Percentiles rank a stretch among this genome's conserved stretches.
Evolutionary conservation across 2,113 vertebrate species (phyloP).

Genomic region (Penelope pileata): DNA sequence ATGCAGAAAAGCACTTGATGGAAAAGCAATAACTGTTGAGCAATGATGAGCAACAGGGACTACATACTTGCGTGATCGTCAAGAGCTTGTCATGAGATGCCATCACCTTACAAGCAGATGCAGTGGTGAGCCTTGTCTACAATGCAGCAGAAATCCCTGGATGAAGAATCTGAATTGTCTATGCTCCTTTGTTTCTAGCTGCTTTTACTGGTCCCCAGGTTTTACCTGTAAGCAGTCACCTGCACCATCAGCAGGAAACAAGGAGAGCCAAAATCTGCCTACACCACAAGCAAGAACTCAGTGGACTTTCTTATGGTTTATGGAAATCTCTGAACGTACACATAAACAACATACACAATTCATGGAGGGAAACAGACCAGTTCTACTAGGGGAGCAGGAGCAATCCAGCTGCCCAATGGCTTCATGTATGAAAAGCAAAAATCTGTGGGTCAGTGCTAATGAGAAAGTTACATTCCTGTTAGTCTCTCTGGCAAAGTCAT

Average conservation of each 20-base stretch:
- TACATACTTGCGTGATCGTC: fast-evolving
- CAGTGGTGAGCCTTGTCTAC: background rate
- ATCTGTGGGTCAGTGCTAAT: fast-evolving
- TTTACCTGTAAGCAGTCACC: background rate
- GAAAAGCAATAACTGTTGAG: background rate
- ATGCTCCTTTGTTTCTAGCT: background rate
- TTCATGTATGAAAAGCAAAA: background rate
- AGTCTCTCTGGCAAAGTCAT: background rate
- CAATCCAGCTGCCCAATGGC: background rate
- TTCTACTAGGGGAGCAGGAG: background rate
- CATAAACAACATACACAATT: background rate
- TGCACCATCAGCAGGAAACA: background rate
- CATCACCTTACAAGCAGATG: background rate
- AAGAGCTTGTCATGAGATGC: background rate
- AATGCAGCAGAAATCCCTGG: background rate
- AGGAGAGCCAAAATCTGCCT: background rate
- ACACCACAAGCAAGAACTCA: background rate
- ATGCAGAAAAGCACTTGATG: background rate
- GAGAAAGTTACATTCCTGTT: background rate
- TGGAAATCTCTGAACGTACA: background rate
- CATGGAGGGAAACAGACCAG: background rate
- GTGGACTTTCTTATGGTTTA: background rate
- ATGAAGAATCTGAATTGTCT: background rate
- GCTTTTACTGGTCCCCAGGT: background rate
- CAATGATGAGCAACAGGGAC: background rate